phyloP scores from a whole-genome alignment of 2,888 invertebrate genomes.

The Xanthorhoe spadicearia region DNA sequence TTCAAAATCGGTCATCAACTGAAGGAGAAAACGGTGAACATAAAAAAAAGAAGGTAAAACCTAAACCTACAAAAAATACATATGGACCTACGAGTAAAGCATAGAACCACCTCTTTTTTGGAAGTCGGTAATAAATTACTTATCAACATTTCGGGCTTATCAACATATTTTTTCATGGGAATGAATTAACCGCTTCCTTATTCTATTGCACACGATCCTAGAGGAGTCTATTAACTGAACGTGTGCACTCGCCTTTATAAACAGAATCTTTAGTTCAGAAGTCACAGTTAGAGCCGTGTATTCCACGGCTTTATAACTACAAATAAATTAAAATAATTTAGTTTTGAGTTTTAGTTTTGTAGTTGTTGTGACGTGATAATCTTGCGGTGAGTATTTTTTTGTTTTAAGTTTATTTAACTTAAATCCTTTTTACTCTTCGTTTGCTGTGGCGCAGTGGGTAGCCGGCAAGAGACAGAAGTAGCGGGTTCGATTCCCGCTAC shows the following conservation, averaged over 20 bases:
- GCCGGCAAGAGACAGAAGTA: too few species aligned
- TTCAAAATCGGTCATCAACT: too few species aligned
- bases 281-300: constrained; percentile 58
- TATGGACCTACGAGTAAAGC: too few species aligned
- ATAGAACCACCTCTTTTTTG: too few species aligned
- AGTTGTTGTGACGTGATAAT: constrained; percentile 28
- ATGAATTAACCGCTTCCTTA: constrained; percentile 24
- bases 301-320: constrained; percentile 55
- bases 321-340: constrained; percentile 15
- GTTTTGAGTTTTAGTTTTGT: constrained; percentile 20
- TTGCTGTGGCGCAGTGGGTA: too few species aligned
- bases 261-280: background rate
- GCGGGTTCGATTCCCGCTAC: too few species aligned
- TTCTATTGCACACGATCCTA: constrained; percentile 47
- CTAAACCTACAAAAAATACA: too few species aligned
- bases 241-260: constrained; percentile 52
- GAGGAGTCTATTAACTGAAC: constrained; percentile 6
- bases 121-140: background rate
- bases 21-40: too few species aligned
- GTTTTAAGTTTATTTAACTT: too few species aligned
- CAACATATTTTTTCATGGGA: constrained; percentile 6
- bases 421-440: too few species aligned
- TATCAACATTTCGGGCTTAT: background rate
- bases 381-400: constrained; percentile 49
- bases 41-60: too few species aligned